Base-by-base conservation (phyloP, 2,888 invertebrate species). In the Rhagonycha lutea region DNA sequence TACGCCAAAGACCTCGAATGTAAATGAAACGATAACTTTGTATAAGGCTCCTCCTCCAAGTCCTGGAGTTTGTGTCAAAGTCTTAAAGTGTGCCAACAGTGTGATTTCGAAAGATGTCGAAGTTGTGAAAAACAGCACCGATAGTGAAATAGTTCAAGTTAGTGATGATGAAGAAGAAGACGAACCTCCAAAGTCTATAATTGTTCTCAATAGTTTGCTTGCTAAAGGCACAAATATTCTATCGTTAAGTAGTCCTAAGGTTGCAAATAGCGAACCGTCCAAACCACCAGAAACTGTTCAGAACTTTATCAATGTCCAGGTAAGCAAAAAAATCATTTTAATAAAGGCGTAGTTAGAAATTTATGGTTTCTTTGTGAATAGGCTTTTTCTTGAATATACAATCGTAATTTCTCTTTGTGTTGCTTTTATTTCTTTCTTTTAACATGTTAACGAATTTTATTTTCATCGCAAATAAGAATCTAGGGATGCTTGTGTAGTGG, bases 161-260 rank as follows among this genome's bases (percentile, higher is more conserved):
- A 63, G 63, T 61, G 70, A 71, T 63, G 70, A 62, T 9, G 70
- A 70, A 10, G 47, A 69, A 2, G 62, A 70, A 10, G 61, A 61
- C 7, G 14, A 14, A 67, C 5, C 60, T n/a, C 4, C 61, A 11
- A 7, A 29, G 14, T 26, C 74, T 18, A 70, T 70, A 11, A 68
- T 74, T 47, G 63, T 74, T 24, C 74, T 74, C 18, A 74, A 74
- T 24, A 68, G 26, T 61, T 74, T 32, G 23, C 14, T 74, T 4
- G 5, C 28, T 14, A 7, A 29, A 9, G 24, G 32, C 4, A 28
- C 9, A 12, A 24, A 62, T 24, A 23, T 74, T 11, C 62, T 74
- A 12, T 61, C 23, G 9, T 24, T 74, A 9, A 71, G 68, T 9
- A 65, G 67, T 24, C 3, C 14, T 28, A 47, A 47, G n/a, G 7